Percentiles rank a stretch among this genome's conserved stretches.
Conservation (phyloP, 2,113 vertebrate genomes). For the Seriola rivoliana region DNA sequence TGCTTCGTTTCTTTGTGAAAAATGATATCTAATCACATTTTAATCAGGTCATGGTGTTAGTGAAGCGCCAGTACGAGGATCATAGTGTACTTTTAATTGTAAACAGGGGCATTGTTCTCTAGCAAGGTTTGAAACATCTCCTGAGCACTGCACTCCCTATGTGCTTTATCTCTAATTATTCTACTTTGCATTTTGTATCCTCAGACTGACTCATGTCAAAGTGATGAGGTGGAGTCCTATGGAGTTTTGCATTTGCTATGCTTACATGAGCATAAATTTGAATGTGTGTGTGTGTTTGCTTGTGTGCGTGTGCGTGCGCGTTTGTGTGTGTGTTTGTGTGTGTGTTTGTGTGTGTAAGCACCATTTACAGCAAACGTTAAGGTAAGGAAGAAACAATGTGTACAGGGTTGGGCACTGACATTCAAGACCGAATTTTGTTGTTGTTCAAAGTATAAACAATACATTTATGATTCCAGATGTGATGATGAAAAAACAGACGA, state of each 20-base stretch:
- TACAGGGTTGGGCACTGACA: not conserved
- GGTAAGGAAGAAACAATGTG: not conserved
- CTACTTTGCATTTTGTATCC: not conserved
- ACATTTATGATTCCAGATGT: no score
- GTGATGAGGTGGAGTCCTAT: not conserved
- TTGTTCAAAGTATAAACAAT: no score
- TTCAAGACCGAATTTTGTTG: no score
- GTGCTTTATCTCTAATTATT: no score
- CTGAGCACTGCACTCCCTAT: no score
- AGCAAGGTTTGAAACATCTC: no score
- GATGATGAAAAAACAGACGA: no score
- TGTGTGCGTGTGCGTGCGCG: no score
- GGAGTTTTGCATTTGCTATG: constrained; percentile 26
- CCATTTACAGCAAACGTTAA: not conserved
- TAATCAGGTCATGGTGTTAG: no score
- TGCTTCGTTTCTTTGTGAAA: no score
- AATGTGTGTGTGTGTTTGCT: constrained; percentile 10
- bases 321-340: not conserved
- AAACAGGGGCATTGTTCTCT: not conserved
- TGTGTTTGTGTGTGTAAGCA: not conserved
- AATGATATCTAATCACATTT: not conserved
- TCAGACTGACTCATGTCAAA: not conserved
- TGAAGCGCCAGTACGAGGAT: not conserved
- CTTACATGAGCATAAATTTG: constrained; percentile 1
- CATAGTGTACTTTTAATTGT: not conserved